A percentile compares a stretch with the other conserved stretches of the same genome.
Conservation (phyloP, 2,888 invertebrate genomes). For the Dryobota labecula region DNA sequence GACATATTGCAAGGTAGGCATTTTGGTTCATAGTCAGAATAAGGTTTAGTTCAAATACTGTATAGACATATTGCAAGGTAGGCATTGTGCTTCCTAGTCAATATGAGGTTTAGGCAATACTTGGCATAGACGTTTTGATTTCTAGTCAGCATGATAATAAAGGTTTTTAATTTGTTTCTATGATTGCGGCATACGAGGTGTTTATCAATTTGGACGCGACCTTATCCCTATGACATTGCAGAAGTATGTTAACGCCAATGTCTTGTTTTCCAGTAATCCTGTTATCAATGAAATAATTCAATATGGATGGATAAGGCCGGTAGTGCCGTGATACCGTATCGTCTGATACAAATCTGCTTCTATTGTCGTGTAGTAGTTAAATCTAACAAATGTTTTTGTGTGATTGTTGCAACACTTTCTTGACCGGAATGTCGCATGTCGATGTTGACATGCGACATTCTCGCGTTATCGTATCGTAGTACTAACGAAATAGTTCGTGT, state of each 20-base stretch:
- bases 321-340: slow-evolving; percentile 52
- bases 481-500: too few species aligned
- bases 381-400: slow-evolving; percentile 42
- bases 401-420: slow-evolving; percentile 15
- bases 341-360: slow-evolving; percentile 53
- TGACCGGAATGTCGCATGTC: neutral
- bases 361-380: slow-evolving; percentile 48
- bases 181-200: too few species aligned
- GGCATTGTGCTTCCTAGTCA: too few species aligned
- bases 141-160: too few species aligned
- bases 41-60: too few species aligned
- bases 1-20: too few species aligned
- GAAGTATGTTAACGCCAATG: slow-evolving; percentile 31
- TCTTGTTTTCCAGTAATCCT: slow-evolving; percentile 44
- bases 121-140: too few species aligned
- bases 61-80: too few species aligned
- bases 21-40: too few species aligned
- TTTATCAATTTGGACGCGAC: neutral
- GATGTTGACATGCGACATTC: neutral
- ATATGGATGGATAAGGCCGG: slow-evolving; percentile 50
- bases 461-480: neutral
- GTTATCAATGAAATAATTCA: slow-evolving; percentile 50
- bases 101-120: too few species aligned
- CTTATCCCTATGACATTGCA: slow-evolving; percentile 51
- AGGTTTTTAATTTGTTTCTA: neutral